Evolutionary conservation across 2,113 vertebrate species (phyloP).

Genomic region (Chrysemys picta): DNA sequence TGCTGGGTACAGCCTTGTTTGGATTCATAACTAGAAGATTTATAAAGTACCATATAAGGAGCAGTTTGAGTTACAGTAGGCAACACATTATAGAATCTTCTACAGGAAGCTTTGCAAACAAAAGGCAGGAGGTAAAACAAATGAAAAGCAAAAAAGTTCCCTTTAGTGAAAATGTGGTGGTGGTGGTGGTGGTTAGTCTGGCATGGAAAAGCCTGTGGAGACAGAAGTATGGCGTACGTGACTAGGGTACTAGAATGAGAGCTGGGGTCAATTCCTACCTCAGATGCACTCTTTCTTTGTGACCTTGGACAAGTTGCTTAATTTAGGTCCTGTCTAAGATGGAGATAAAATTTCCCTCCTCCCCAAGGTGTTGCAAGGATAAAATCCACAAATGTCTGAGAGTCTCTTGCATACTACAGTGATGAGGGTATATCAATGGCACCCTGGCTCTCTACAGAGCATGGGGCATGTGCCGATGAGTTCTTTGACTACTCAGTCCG

Average conservation of each 20-base stretch:
- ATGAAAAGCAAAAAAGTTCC: neutral
- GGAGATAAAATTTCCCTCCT: neutral
- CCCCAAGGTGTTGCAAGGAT: neutral
- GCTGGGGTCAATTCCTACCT: neutral
- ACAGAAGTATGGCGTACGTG: neutral
- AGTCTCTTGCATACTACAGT: neutral
- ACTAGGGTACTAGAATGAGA: neutral
- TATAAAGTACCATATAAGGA: neutral
- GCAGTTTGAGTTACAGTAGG: neutral
- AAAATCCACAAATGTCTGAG: neutral
- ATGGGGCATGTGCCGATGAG: too few species aligned
- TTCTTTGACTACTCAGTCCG: too few species aligned
- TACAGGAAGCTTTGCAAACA: neutral
- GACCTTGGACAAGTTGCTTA: neutral
- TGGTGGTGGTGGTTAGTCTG: neutral
- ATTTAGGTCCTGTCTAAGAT: neutral
- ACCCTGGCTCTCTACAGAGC: too few species aligned
- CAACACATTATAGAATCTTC: neutral
- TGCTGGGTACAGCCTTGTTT: neutral
- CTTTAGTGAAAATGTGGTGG: neutral
- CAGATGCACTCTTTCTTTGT: neutral
- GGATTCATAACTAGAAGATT: slow-evolving; percentile 5
- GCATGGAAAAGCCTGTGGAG: neutral
- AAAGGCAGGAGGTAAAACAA: neutral
- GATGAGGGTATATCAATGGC: neutral